Conservation (phyloP, 2,113 vertebrate genomes). For the Oophaga pumilio region DNA sequence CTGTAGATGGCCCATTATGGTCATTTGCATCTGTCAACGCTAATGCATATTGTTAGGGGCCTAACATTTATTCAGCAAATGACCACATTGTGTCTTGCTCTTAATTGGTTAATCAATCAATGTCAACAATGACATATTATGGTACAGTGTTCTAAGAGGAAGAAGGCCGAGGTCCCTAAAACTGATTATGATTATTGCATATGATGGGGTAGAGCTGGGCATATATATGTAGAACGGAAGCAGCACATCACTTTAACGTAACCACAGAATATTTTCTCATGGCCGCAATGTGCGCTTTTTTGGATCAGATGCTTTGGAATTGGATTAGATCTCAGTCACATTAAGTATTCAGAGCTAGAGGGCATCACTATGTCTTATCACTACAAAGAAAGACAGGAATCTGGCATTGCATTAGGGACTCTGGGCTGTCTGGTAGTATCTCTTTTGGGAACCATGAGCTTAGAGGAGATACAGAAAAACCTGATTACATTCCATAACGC, state of each 20-base stretch:
- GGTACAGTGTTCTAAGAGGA: neutral
- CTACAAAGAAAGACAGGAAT: slow-evolving; percentile 48
- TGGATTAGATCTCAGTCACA: slow-evolving; percentile 41
- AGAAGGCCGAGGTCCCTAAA: slow-evolving; percentile 6
- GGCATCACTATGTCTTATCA: slow-evolving; percentile 44
- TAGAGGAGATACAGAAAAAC: slow-evolving; percentile 37
- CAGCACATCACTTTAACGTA: neutral
- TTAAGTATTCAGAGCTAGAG: slow-evolving; percentile 50
- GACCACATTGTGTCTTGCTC: slow-evolving; percentile 28
- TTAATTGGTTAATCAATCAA: slow-evolving; percentile 54
- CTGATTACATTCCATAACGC: slow-evolving; percentile 41
- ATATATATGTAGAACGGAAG: neutral
- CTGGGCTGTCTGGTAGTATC: slow-evolving; percentile 38
- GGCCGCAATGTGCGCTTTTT: slow-evolving; percentile 3
- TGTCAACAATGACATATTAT: slow-evolving; percentile 5
- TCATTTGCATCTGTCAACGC: slow-evolving; percentile 53
- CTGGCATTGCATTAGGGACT: slow-evolving; percentile 47
- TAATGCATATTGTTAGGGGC: slow-evolving; percentile 48
- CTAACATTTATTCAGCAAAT: slow-evolving; percentile 36
- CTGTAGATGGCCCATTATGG: slow-evolving; percentile 52
- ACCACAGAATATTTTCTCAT: slow-evolving; percentile 44
- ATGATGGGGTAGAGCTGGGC: neutral
- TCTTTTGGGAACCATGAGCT: slow-evolving; percentile 50
- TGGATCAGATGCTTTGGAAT: slow-evolving; percentile 40
- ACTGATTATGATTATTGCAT: neutral